Evolutionary conservation across 2,113 vertebrate species (phyloP).

Genomic region (Pungitius pungitius): DNA sequence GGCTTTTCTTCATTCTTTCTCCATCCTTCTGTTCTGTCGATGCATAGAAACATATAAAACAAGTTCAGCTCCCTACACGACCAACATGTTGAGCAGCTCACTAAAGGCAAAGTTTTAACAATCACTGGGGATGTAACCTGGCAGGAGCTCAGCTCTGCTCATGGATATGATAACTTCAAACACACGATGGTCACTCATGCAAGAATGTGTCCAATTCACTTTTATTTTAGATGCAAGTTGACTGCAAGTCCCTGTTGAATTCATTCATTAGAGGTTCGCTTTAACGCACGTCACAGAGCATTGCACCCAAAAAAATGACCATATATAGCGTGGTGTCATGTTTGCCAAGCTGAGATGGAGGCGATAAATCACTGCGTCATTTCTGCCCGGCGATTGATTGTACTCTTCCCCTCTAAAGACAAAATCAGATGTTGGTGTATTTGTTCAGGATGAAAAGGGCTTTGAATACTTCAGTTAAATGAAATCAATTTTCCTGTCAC

Average conservation of each 20-base stretch:
- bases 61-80: background rate
- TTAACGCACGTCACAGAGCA: background rate
- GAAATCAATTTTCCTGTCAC: no score
- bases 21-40: background rate
- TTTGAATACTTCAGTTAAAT: no score
- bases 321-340: background rate
- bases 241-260: background rate
- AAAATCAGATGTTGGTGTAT: background rate
- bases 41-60: background rate
- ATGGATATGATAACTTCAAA: background rate
- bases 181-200: background rate
- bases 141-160: constrained; percentile 6
- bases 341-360: background rate
- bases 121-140: background rate
- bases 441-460: background rate
- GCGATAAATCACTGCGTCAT: background rate
- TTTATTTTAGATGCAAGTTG: background rate
- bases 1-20: constrained; percentile 7
- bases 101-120: background rate
- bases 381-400: background rate
- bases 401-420: background rate
- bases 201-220: background rate
- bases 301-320: background rate
- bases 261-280: background rate
- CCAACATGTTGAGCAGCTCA: background rate